Evolutionary conservation across 2,888 invertebrate genomes (phyloP), one percentile per base, ranked within the genome.

Genomic region (Pasiphila rectangulata): DNA sequence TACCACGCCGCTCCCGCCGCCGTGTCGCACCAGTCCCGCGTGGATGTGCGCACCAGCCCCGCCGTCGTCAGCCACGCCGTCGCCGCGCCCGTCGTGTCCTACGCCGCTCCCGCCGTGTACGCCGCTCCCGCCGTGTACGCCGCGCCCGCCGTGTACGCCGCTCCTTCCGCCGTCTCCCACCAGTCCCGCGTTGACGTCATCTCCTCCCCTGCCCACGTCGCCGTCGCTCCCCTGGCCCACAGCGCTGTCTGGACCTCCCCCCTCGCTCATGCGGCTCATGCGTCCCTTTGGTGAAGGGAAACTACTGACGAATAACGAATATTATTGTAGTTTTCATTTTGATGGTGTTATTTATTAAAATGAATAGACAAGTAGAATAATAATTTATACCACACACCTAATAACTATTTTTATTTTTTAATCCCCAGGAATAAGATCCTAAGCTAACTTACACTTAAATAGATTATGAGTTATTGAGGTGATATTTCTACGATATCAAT

Each of bases 141-240:
- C 56, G 75, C 56, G 66, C 69, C 75, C 64, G 48, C 50, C 29
- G 40, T 40, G 21, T 50, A 52, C 37, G 51, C 67, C 10, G 83
- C 84, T 21, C 80, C 89, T 10, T 70, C 89, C 35, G 82, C 81
- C 19, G 88, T 90, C 4, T 88, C 87, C 2, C 87, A 84, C 63
- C 90, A 90, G 64, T 89, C 90, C 55, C 85, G 86, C 38, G 69
- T 76, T 7, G 76, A 75, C 42, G 67, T 76, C 27, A 64, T 63
- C 51, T 63, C 17, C 79, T 76, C 78, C 59, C 68, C 78, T 36
- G 68, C 73, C 13, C 59, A 59, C 51, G 61, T 63, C 4, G 58
- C 68, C 50, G 61, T 64, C 3, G 58, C 68, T 4, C 82, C 82
- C 17, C 53, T 79, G 29, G 75, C 76, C 5, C 77, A 78, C 57